phyloP scores from a whole-genome alignment of 2,888 invertebrate species.

The Microplitis deprimator region DNA sequence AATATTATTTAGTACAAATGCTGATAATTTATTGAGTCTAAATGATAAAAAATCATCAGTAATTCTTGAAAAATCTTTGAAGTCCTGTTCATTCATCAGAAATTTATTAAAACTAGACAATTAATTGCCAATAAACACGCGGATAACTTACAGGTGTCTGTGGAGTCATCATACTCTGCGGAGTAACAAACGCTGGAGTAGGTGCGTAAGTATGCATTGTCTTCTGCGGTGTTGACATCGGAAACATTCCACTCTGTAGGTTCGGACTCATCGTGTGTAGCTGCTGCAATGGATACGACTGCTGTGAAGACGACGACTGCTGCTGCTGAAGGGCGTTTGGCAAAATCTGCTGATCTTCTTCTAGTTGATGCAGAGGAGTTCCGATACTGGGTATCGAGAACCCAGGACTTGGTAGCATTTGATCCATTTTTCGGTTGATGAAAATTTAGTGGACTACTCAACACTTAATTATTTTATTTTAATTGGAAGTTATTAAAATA shows the following conservation, averaged over 20 bases:
- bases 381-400: slow-evolving; percentile 92
- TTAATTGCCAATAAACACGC: background rate
- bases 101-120: background rate
- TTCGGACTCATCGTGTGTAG: slow-evolving; percentile 75
- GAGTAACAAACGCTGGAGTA: slow-evolving; percentile 82
- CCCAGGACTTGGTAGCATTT: slow-evolving; percentile 91
- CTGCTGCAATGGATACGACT: slow-evolving; percentile 73
- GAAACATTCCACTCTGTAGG: slow-evolving; percentile 76
- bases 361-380: slow-evolving; percentile 90
- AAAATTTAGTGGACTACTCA: too few relatives aligned
- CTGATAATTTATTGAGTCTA: too few relatives aligned
- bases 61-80: too few relatives aligned
- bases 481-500: too few relatives aligned
- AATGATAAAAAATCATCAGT: too few relatives aligned
- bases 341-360: slow-evolving; percentile 91
- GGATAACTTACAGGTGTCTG: slow-evolving; percentile 84
- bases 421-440: slow-evolving; percentile 80
- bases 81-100: background rate
- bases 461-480: too few relatives aligned
- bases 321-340: slow-evolving; percentile 88
- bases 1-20: too few relatives aligned
- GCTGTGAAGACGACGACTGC: slow-evolving; percentile 72
- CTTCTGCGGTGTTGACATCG: slow-evolving; percentile 80
- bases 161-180: slow-evolving; percentile 90
- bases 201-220: slow-evolving; percentile 83